phyloP scores from a whole-genome alignment of 1,140 invertebrate species.

The Drosophila jambulina region DNA sequence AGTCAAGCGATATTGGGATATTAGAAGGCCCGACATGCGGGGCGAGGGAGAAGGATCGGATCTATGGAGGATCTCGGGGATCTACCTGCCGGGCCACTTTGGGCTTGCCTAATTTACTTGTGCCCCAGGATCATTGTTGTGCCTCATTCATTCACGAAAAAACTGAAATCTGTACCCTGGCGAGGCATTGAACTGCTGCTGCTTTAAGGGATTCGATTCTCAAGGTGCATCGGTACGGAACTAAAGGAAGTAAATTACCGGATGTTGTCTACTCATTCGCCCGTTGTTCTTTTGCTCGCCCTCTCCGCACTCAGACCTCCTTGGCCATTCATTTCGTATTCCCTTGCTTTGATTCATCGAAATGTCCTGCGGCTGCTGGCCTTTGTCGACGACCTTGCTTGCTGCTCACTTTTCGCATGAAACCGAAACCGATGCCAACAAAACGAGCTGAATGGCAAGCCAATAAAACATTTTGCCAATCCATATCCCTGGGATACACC shows the following conservation, averaged over 20 bases:
- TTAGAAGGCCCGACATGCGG: conserved; percentile 59
- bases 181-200: conserved; percentile 28
- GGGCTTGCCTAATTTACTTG: conserved; percentile 83
- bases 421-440: conserved; percentile 49
- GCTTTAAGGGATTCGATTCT: conserved; percentile 18
- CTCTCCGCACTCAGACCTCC: not conserved
- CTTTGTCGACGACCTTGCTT: conserved; percentile 60
- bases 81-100: conserved; percentile 76
- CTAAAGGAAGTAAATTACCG: conserved; percentile 85
- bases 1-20: conserved; percentile 73
- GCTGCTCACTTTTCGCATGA: conserved; percentile 74
- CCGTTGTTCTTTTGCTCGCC: conserved; percentile 67
- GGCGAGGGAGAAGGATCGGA: conserved; percentile 2
- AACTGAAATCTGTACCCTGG: conserved; percentile 35
- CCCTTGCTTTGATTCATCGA: conserved; percentile 67
- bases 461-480: conserved; percentile 70
- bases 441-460: conserved; percentile 48
- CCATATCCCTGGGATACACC: conserved; percentile 13
- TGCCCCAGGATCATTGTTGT: conserved; percentile 58
- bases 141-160: conserved; percentile 70
- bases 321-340: conserved; percentile 39
- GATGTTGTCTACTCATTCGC: conserved; percentile 84
- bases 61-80: conserved; percentile 15
- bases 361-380: conserved; percentile 72
- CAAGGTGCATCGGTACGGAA: conserved; percentile 76